Evolutionary conservation across 2,113 vertebrate genomes (phyloP).

Genomic region (Dryoscopus gambensis): DNA sequence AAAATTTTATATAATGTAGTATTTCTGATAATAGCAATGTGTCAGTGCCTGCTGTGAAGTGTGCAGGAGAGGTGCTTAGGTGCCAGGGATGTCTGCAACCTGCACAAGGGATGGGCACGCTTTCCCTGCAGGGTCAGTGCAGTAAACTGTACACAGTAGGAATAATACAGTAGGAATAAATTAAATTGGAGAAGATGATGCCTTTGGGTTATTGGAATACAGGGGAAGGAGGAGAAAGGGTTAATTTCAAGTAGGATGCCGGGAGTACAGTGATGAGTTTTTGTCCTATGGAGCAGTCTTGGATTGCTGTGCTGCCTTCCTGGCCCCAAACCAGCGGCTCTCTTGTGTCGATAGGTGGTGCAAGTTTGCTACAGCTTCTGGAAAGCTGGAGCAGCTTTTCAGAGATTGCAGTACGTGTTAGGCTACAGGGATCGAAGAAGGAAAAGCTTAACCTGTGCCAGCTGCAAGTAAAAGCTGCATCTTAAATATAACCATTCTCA

Average conservation of each 20-base stretch:
- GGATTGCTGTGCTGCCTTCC: background rate
- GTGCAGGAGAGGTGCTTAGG: background rate
- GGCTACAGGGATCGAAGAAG: background rate
- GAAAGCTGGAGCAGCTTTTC: background rate
- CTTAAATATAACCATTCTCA: background rate
- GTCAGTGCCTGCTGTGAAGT: background rate
- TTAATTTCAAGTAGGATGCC: background rate
- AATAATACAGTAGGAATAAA: background rate
- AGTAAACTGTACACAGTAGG: accelerated
- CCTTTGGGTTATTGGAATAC: background rate
- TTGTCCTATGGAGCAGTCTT: accelerated
- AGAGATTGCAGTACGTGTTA: accelerated
- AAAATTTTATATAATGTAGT: background rate
- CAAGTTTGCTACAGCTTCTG: background rate
- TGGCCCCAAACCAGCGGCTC: background rate
- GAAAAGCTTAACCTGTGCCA: background rate
- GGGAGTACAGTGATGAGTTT: background rate
- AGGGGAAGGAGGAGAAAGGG: background rate
- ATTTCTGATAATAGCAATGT: background rate
- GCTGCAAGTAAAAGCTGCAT: background rate
- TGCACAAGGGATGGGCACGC: background rate
- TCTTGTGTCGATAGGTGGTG: constrained; percentile 2
- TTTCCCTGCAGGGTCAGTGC: background rate
- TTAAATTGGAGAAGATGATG: background rate
- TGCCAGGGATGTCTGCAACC: background rate